Evolutionary conservation across 2,888 invertebrate species (phyloP).

Genomic region (Ditula angustiorana): DNA sequence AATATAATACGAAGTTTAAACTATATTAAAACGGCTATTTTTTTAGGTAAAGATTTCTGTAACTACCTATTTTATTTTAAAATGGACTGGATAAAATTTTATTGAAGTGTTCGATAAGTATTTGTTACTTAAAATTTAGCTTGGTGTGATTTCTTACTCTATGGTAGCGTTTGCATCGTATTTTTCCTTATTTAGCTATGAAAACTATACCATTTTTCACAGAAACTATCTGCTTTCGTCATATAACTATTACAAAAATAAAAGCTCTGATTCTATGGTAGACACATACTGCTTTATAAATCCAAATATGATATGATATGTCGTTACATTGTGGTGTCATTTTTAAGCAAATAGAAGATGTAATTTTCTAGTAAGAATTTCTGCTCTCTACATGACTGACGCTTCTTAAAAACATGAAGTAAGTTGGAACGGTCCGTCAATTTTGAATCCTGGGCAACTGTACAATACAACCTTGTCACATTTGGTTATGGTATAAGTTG

Average conservation of each 20-base stretch:
- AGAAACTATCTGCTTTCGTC: conserved; percentile 20
- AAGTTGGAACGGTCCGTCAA: too few species aligned
- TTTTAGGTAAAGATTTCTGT: conserved; percentile 14
- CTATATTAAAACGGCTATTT: background rate
- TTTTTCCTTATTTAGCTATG: background rate
- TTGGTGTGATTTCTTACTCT: background rate
- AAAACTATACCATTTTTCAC: background rate
- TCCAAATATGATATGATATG: conserved; percentile 38
- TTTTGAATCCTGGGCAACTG: too few species aligned
- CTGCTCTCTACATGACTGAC: too few species aligned
- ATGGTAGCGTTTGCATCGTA: background rate
- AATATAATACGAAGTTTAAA: background rate
- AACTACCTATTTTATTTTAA: background rate
- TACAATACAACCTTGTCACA: too few species aligned
- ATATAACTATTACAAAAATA: conserved; percentile 28
- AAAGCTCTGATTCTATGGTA: conserved; percentile 14
- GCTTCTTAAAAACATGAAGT: too few species aligned
- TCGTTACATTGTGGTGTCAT: conserved; percentile 22
- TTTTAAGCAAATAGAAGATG: too few species aligned
- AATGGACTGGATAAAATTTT: conserved; percentile 23
- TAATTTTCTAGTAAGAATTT: too few species aligned
- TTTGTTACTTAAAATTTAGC: background rate
- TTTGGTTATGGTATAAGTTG: too few species aligned
- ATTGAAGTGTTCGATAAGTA: background rate
- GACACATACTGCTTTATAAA: conserved; percentile 3